Evolutionary conservation across 2,797 vertebrate species (phyloP), one percentile per base, ranked within the genome.

Genomic region (Halcyon leucocephala): DNA sequence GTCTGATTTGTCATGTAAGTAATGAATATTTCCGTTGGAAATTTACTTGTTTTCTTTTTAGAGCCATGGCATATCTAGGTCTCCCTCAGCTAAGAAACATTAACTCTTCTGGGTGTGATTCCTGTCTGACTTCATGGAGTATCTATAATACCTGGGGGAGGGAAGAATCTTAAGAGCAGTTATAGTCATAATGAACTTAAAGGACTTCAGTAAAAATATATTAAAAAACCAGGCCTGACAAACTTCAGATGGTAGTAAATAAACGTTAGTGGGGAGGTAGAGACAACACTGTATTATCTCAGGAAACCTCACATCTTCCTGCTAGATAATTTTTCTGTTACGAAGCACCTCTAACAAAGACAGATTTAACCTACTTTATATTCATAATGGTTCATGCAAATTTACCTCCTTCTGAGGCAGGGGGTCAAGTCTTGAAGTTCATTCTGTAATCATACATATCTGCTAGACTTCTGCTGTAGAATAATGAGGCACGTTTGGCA

Each of bases 61-160:
- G 65, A 94, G 64, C 64, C 39, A 48, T 95, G 93, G 79, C 95
- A 94, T 94, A 96, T 95, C 91, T 93, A 89, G 95, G 92, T 93
- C 91, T 97, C 69, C 49, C 73, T 92, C 70, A 86, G 70, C 93
- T 93, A 57, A 81, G 66, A 84, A 89, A 85, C 18, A 70, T 92
- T 90, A 89, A 73, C 82, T 79, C 39, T 94, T 95, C 80, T 29
- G 77, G 37, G 58, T 84, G 39, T 11, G 58, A 90, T 48, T 91
- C 54, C 37, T 64, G 9, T 49, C 49, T 37, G 86, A 94, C 24
- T 83, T 52, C 35, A 54, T 14, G 24, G 35, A 79, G 29, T 71
- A 76, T 44, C 66, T 72, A 10, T 22, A 44, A 49, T 35, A 80
- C 31, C 41, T 41, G 35, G 26, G 52, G 15, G 44, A 77, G 18